These are phyloP conservation scores for Phaethon lepturus DNA, from an alignment of 2,113 vertebrate genomes.

Conservation along the genomic window DNA sequence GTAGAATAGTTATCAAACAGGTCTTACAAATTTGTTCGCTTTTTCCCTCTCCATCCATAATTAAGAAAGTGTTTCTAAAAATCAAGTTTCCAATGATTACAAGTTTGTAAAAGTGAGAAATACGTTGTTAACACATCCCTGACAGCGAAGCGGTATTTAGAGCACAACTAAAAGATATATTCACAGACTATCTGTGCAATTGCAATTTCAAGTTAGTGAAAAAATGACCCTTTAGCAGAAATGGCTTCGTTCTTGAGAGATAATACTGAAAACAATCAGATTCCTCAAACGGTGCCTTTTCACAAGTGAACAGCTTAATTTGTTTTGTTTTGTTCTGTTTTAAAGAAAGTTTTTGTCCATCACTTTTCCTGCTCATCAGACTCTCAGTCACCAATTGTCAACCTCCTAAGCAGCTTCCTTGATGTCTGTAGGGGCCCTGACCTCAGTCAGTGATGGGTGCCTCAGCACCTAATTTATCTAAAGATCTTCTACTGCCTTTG, in stretches of 20 bases:
- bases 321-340: background rate
- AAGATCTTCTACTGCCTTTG: background rate
- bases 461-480: background rate
- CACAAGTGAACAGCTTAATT: background rate
- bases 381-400: background rate
- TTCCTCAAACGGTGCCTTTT: background rate
- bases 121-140: background rate
- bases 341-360: background rate
- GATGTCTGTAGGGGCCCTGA: background rate
- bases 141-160: background rate
- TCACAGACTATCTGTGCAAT: background rate
- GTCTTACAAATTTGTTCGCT: background rate
- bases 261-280: background rate
- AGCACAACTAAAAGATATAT: background rate
- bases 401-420: background rate
- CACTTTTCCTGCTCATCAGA: background rate
- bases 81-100: background rate
- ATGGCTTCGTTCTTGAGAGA: background rate
- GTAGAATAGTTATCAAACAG: background rate
- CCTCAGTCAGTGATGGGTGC: background rate
- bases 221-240: background rate
- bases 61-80: background rate
- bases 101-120: background rate
- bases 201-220: background rate
- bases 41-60: background rate